phyloP scores from a whole-genome alignment of 2,888 invertebrate species.

The Drosophila nigritarsus region DNA sequence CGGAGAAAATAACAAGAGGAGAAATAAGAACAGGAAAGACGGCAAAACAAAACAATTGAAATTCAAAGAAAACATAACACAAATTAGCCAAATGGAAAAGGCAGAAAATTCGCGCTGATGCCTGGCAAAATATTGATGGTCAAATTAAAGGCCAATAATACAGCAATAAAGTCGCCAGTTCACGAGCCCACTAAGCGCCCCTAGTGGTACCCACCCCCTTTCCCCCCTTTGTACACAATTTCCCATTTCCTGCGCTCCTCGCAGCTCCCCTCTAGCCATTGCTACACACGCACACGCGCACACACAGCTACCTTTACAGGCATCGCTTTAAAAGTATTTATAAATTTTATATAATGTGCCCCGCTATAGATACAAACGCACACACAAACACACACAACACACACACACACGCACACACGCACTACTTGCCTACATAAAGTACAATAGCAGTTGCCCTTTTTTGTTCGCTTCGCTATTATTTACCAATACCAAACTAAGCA shows the following conservation, averaged over 20 bases:
- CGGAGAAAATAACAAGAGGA: background rate
- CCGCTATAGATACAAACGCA: constrained; percentile 46
- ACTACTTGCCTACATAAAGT: constrained; percentile 57
- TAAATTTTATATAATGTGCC: constrained; percentile 75
- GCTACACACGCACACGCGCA: constrained; percentile 6
- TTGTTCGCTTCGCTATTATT: constrained; percentile 58
- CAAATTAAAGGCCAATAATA: constrained; percentile 78
- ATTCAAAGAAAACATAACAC: constrained; percentile 52
- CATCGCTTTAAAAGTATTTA: constrained; percentile 72
- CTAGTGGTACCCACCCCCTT: constrained; percentile 25
- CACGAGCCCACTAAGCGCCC: constrained; percentile 38
- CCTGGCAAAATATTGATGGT: constrained; percentile 66
- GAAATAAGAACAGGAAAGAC: background rate
- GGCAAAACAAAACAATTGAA: constrained; percentile 37
- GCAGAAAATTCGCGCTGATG: constrained; percentile 47
- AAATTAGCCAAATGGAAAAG: constrained; percentile 59
- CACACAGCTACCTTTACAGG: constrained; percentile 39
- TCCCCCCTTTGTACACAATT: constrained; percentile 2
- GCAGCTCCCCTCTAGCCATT: background rate
- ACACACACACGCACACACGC: constrained; percentile 18
- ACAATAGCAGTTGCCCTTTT: constrained; percentile 70
- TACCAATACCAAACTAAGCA: constrained; percentile 70
- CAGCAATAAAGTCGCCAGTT: constrained; percentile 68
- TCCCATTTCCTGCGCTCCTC: constrained; percentile 11
- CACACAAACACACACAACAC: constrained; percentile 39